Base-by-base conservation (phyloP, 2,888 invertebrate genomes). In the Caenorhabditis auriculariae region DNA sequence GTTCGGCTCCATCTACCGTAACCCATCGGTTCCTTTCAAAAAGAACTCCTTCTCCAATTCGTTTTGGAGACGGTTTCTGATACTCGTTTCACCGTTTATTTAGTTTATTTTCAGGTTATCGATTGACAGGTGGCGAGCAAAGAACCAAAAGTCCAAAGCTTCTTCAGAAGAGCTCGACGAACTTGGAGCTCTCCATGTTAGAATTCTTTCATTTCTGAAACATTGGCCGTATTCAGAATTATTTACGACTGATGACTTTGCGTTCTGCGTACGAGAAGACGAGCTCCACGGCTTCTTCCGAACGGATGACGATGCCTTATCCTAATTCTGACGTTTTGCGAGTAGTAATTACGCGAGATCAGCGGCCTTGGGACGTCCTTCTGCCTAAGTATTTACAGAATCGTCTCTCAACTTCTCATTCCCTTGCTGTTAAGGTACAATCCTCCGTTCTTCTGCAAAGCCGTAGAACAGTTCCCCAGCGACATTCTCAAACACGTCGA, bases 1-100 rank as follows among this genome's bases (percentile, higher is more conserved):
- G 23, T 63, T 56, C 27, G 66, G 65, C 17, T 44, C 51, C 15
- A 69, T 78, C 37, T 78, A 78, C 60, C 68, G 71, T 27, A 78
- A 78, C 56, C 78, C 77, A 32, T 77, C 76, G 17, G 77, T 78
- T 17, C 70, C 74, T 7, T 51, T 57, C 28, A 65, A 66, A 26
- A 67, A 54, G 26, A 60, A 64, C 21, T 62, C 62, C 4, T 62
- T 57, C 27, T 44, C 59, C 26, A 59, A 55, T 28, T 49, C 58
- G 15, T 69, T 69, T 38, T 72, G 69, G 69, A 46, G 65, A 28
- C 46, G 55, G 21, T 43, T 28, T 23, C 12, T 19, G n/a, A 17
- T 15, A 19, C 35, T 35, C n/a, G n/a, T n/a, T n/a, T n/a, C n/a
- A n/a, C n/a, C n/a, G n/a, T n/a, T 29, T 17, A 47, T 19, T 47